phyloP scores from a whole-genome alignment of 2,797 vertebrate genomes.

The Lepus oiostolus region DNA sequence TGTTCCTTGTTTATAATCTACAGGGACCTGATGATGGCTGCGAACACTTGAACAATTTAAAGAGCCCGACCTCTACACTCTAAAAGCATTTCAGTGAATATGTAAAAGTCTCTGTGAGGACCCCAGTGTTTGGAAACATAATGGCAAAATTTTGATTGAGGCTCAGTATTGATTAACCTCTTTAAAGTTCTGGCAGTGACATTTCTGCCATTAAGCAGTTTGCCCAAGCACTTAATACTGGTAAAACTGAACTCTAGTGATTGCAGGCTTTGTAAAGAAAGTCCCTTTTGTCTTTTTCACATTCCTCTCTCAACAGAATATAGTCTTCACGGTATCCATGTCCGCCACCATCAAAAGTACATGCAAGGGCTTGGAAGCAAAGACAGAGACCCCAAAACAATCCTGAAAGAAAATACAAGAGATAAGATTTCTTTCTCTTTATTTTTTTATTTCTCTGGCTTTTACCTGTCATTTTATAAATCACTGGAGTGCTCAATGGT shows the following conservation, averaged over 20 bases:
- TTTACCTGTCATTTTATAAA: slow-evolving; percentile 51
- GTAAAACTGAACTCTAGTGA: slow-evolving; percentile 35
- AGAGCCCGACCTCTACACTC: slow-evolving; percentile 41
- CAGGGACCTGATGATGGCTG: slow-evolving; percentile 69
- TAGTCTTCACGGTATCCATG: background rate
- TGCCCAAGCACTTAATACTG: slow-evolving; percentile 42
- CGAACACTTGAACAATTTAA: slow-evolving; percentile 78
- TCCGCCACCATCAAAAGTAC: background rate
- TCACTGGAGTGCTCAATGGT: slow-evolving; percentile 41
- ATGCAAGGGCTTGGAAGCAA: background rate
- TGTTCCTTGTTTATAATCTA: slow-evolving; percentile 78
- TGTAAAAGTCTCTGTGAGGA: slow-evolving; percentile 30
- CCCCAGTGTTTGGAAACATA: slow-evolving; percentile 72
- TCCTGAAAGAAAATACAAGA: background rate
- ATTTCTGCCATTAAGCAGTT: slow-evolving; percentile 73
- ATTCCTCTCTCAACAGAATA: background rate
- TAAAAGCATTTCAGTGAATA: slow-evolving; percentile 69
- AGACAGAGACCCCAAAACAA: background rate
- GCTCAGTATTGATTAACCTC: slow-evolving; percentile 77
- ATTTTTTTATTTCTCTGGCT: background rate
- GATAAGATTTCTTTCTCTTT: background rate
- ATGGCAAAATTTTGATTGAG: slow-evolving; percentile 65
- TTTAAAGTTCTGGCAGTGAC: slow-evolving; percentile 67
- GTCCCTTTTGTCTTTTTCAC: slow-evolving; percentile 14
- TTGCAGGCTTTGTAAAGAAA: slow-evolving; percentile 60